Base-by-base conservation (phyloP, 2,888 invertebrate species). In the Parasteatoda lunata region DNA sequence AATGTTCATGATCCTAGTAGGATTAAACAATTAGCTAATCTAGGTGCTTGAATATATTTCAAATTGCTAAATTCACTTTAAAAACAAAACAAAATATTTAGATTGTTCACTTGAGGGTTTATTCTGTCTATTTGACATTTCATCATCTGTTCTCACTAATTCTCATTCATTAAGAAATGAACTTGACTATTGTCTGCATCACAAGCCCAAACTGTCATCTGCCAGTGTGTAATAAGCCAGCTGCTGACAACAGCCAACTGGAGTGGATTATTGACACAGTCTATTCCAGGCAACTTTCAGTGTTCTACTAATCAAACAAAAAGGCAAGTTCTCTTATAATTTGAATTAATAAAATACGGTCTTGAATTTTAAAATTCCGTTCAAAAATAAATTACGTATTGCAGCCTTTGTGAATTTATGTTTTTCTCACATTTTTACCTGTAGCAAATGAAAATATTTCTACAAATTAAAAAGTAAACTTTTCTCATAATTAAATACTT, bases 1-100 rank as follows among this genome's bases (percentile, higher is more conserved):
- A 90, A 86, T 90, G 90, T 51, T 89, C 89, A 65, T 89, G 87
- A 89, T 83, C 73, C 51, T 51, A 68, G 49, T 59, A 78, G 78
- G 65, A 45, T 45, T 54, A 47, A 47, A 45, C 15, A 78, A 78
- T 59, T 13, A n/a, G 9, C 9, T 73, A 48, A 30, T 52, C 68
- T 85, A 85, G 84, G 84, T 85, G 84, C 84, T 85, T 85, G 51
- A 76, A 69, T n/a, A 68, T 76, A 72, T 82, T 85, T 82, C 68
- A 75, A 75, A 85, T 75, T 85, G 75, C 59, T 77, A 85, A 47
- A 73, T 49, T 68, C 73, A 51, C 75, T 68, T 49, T 65, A 49
- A 85, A 77, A 84, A 79, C 69, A 85, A 79, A 73, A 70, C 54
- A 75, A 45, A 30, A 73, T 68, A 69, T 66, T 47, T 79, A 72